Base-by-base conservation (phyloP, 2,797 vertebrate genomes). In the Trematomus bernacchii region DNA sequence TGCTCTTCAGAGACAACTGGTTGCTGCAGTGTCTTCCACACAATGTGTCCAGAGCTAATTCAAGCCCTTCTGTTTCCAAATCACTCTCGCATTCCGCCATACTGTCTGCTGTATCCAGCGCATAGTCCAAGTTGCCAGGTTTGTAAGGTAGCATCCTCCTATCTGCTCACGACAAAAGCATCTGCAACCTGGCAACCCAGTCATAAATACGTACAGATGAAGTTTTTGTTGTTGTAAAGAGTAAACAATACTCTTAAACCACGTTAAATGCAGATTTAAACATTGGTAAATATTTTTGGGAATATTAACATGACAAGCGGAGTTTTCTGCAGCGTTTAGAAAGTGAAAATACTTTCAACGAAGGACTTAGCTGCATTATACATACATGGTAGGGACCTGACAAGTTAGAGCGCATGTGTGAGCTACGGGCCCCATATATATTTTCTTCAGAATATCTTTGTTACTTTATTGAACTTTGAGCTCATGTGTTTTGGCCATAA, bases 21-120 rank as follows among this genome's bases (percentile, higher is more conserved):
- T 79, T 91, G 63, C 79, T 79, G 80, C 93, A 93, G 14, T 94
- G 83, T 59, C 86, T 92, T 16, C 85, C 79, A 66, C 91, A 93
- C 63, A 98, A 88, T 10, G 95, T 94, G 80, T 97, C 96, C 73
- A 99, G 94, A 78, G 97, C 96, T 87, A 94, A 93, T 71, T 96
- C 96, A 66, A 99, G 96, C 88, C 96, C 95, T 92, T 98, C 97
- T 93, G 96, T 97, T 92, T 99, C 97, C 87, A 97, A 94, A 86
- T 99, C 97, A 93, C 97, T 98, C 86, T 99, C 98, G 91, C 96
- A 96, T 95, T 99, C 98, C 97, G 98, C 98, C 98, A 99, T 99
- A 97, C 97, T 96, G 96, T 93, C 95, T 93, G 93, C 86, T 92
- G 96, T 92, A 94, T 96, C 95, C 95, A 96, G 96, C 96, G 96